Base-by-base conservation (phyloP, 1,140 invertebrate genomes). In the Habropoda laboriosa region DNA sequence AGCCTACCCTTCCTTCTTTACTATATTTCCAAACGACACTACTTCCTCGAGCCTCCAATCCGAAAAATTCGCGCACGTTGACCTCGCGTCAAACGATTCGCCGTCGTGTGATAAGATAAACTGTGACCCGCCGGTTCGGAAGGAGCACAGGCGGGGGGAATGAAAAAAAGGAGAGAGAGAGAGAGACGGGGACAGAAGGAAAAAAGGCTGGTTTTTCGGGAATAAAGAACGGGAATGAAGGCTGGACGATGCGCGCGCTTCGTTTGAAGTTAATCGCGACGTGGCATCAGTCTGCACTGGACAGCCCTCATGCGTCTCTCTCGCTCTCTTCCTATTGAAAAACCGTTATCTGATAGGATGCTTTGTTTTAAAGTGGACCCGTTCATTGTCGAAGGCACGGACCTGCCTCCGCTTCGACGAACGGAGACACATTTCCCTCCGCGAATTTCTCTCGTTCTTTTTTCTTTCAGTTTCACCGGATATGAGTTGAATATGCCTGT, bases 291-390 rank as follows among this genome's bases (percentile, higher is more conserved):
- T 88, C 90, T 92, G 91, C 89, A 82, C 86, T 92, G 91, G 91
- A 92, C 91, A 92, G 90, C 91, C 91, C 91, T 91, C 91, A 92
- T 92, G 88, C 86, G 83, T 87, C 86, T 87, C 73, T 78, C 67
- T 71, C 75, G 53, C 67, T 71, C 85, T 84, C 74, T 73, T 82
- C 86, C 82, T 90, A 90, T 90, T 89, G 89, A 90, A 90, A 90
- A 90, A 90, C 86, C 87, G 85, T 86, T 89, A 92, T 92, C 90
- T 86, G 91, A 92, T 92, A 89, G 87, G 82, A 76, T 72, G 73
- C 87, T 89, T 92, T 92, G 91, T 92, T 92, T 92, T 90, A 92
- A 88, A 91, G 90, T 92, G 90, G 90, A 92, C 89, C 85, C 83
- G 87, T 86, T 89, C 87, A 87, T 89, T 84, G 89, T 82, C 81